Evolutionary conservation across 2,797 vertebrate species (phyloP).

Genomic region (Columba guinea): DNA sequence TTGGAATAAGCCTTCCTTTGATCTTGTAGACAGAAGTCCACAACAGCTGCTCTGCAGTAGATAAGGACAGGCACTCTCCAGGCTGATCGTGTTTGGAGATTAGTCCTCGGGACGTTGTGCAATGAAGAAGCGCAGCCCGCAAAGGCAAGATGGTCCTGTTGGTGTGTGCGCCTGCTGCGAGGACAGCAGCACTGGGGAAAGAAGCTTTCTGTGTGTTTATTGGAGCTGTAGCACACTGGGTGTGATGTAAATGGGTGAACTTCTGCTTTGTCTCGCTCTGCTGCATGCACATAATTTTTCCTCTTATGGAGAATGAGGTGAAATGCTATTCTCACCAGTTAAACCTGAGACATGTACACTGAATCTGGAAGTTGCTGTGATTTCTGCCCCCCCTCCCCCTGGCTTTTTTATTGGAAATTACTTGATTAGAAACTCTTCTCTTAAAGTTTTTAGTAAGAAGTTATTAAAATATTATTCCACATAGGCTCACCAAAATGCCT

Average conservation of each 20-base stretch:
- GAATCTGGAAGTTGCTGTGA: neutral
- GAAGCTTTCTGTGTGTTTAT: fast-evolving
- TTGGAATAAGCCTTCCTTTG: conserved; percentile 38
- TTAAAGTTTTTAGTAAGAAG: neutral
- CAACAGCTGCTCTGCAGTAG: conserved; percentile 51
- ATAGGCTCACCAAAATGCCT: neutral
- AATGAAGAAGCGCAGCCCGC: neutral
- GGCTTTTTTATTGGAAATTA: neutral
- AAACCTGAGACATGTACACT: fast-evolving
- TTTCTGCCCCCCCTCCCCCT: no score
- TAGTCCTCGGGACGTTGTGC: neutral
- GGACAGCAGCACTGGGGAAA: fast-evolving
- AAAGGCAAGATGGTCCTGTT: neutral
- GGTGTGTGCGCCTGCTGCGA: neutral
- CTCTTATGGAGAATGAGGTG: neutral
- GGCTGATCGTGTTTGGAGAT: neutral
- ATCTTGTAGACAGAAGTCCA: conserved; percentile 29
- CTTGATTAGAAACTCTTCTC: neutral
- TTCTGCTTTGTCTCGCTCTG: neutral
- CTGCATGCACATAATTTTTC: neutral
- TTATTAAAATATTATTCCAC: neutral
- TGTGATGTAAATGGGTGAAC: neutral
- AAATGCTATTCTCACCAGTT: neutral
- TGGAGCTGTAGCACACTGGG: neutral
- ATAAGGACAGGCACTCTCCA: neutral